phyloP scores from a whole-genome alignment of 1,140 invertebrate genomes.

The Lysiphlebus fabarum region DNA sequence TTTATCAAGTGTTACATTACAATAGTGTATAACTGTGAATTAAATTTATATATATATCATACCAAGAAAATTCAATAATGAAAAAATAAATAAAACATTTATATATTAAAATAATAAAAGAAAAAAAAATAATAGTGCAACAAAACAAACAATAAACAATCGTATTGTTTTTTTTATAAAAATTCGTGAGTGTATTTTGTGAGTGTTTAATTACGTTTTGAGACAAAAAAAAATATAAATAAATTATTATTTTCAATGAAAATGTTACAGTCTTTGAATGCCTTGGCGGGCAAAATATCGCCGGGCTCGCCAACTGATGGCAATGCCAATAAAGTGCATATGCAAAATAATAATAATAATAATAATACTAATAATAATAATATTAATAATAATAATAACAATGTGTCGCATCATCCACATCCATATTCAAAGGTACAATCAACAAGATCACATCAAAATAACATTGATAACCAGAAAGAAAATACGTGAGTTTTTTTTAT shows the following conservation, averaged over 20 bases:
- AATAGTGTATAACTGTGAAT: no score
- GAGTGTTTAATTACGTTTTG: background rate
- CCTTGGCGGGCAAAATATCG: conserved; percentile 76
- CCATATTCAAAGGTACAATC: conserved; percentile 46
- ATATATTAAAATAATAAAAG: background rate
- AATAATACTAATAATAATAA: conserved; percentile 41
- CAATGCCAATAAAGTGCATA: conserved; percentile 52
- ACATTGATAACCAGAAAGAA: conserved; percentile 50
- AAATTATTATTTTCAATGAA: conserved; percentile 45
- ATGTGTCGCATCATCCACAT: conserved; percentile 45
- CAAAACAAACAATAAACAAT: no score
- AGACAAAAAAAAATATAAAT: conserved; percentile 3
- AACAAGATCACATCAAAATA: conserved; percentile 34
- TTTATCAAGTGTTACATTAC: no score
- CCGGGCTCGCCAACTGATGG: conserved; percentile 61
- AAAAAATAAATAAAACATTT: background rate
- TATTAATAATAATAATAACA: conserved; percentile 47
- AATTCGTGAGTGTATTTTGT: no score
- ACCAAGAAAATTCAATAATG: no score
- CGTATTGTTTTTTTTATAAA: no score
- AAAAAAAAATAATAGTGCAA: no score
- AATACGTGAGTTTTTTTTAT: conserved; percentile 46
- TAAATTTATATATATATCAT: no score
- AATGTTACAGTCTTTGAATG: conserved; percentile 76
- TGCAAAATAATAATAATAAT: conserved; percentile 60